Conservation (phyloP, 1,140 invertebrate genomes). For the Zeugodacus cucurbitae region DNA sequence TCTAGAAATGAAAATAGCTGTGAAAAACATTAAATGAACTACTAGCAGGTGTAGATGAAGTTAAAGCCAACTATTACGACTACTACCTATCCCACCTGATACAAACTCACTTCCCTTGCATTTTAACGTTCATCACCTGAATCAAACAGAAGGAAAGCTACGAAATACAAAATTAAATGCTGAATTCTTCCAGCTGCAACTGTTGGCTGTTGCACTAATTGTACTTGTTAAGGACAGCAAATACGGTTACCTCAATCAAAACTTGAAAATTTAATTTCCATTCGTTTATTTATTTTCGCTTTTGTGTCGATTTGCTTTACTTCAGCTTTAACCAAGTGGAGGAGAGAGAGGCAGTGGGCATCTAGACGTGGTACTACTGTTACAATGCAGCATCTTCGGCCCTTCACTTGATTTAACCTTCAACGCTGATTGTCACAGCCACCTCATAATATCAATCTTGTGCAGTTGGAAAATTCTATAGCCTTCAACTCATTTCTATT, state of each 20-base stretch:
- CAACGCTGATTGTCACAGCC: background rate
- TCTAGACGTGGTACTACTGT: background rate
- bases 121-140: background rate
- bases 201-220: constrained; percentile 24
- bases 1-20: too few species aligned
- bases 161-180: constrained; percentile 3
- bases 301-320: background rate
- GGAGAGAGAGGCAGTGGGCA: background rate
- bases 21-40: too few species aligned
- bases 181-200: background rate
- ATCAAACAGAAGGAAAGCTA: background rate
- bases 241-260: constrained; percentile 35
- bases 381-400: background rate
- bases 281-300: constrained; percentile 37
- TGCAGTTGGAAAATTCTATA: background rate
- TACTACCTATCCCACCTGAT: too few species aligned
- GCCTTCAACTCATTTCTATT: background rate
- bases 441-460: background rate
- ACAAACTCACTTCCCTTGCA: too few species aligned
- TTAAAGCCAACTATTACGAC: background rate
- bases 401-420: background rate
- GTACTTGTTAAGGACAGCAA: constrained; percentile 30
- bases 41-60: background rate
- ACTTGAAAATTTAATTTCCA: constrained; percentile 39
- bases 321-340: background rate